Base-by-base conservation (phyloP, 2,888 invertebrate genomes). In the Tipula confusa region DNA sequence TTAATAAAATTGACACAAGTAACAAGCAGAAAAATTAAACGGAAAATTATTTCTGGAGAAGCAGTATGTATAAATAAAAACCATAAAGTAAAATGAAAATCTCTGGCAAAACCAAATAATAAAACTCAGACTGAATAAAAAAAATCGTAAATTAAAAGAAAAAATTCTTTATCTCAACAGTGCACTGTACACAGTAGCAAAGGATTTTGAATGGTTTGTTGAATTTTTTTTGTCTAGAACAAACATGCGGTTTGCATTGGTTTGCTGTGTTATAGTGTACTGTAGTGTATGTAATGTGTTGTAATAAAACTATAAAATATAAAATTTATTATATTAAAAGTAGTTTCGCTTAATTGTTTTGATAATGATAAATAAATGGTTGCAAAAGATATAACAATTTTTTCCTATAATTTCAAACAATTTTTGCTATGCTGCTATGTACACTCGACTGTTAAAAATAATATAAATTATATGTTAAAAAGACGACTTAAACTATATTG, bases 311-410 rank as follows among this genome's bases (percentile, higher is more conserved):
- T 29, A n/a, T 6, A 29, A 79, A 79, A 79, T 79, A n/a, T 28
- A 0, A 79, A 79, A 79, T 79, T 79, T 79, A 79, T 29, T n/a
- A n/a, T 79, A 29, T 28, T 9, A 79, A 64, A 79, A 79, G 28
- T 28, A 3, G 43, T 79, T 79, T 28, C 79, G 28, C 28, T 79
- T 29, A 79, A 79, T 79, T 28, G 79, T 79, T 28, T 79, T 79
- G n/a, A 79, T 79, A 79, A 79, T 79, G 79, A 29, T 79, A 79
- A 79, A 79, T 79, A 79, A 79, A 79, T 79, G 79, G 79, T 79
- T 79, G 28, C n/a, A 29, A 28, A 79, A 79, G 79, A 79, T 79
- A 79, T 28, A 29, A 79, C 28, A 13, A 79, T 79, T 28, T 5
- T 15, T n/a, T n/a, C n/a, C 43, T 43, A 15, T 43, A 43, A 43